Percentiles rank a stretch among this genome's conserved stretches.
Evolutionary conservation across 1,140 invertebrate species (phyloP).

Genomic region (Philotrypesis tridentata): DNA sequence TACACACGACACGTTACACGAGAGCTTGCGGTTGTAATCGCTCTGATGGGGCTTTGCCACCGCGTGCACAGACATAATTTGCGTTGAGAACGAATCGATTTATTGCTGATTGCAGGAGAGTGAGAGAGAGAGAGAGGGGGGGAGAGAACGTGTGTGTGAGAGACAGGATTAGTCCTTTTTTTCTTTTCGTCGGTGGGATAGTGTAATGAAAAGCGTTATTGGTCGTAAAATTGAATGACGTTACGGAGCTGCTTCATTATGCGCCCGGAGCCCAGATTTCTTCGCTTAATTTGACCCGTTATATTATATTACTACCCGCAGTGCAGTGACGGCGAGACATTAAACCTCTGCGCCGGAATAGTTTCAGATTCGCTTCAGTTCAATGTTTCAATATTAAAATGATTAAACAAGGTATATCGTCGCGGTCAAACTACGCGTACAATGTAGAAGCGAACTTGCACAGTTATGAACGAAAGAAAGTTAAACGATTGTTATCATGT

Average conservation of each 20-base stretch:
- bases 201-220: no score
- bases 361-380: no score
- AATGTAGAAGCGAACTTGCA: no score
- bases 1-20: neutral
- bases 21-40: neutral
- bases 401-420: neutral
- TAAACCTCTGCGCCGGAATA: neutral
- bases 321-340: neutral
- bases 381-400: neutral
- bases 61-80: constrained; percentile 24
- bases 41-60: neutral
- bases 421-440: no score
- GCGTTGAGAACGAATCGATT: neutral
- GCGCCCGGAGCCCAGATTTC: neutral
- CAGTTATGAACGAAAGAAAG: no score
- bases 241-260: neutral
- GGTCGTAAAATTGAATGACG: neutral
- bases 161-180: neutral
- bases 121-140: no score
- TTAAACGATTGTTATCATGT: neutral
- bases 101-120: neutral
- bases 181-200: neutral
- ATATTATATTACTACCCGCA: neutral
- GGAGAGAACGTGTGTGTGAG: no score
- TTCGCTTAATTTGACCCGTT: neutral